Base-by-base conservation (phyloP, 2,797 vertebrate genomes). In the Urosaurus nigricauda region DNA sequence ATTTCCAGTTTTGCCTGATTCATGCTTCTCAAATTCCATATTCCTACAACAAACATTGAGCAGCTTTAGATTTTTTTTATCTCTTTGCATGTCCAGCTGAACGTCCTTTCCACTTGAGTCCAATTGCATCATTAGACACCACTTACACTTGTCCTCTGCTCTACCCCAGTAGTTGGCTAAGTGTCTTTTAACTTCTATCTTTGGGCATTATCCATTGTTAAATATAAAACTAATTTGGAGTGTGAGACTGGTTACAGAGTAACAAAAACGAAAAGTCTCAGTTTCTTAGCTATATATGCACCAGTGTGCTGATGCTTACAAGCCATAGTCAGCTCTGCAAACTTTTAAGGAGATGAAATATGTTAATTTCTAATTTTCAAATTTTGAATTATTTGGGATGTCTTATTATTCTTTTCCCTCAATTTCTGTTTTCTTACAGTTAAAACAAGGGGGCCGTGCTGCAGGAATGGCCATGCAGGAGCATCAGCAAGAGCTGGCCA, bases 401-500 rank as follows among this genome's bases (percentile, higher is more conserved):
- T 74, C 21, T 19, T 51, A 51, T 51, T 51, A 51, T 51, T 51
- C 1, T 13, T 71, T 83, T 81, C 71, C 90, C 2, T 85, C 3
- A 19, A n/a, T 19, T 89, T 35, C 79, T 19, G 43, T 79, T 56
- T 21, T 78, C 91, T 37, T 89, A 78, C 94, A 98, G 98, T 92
- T 98, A 86, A 98, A 98, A 95, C 98, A 99, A 95, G 98, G 98
- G 43, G 98, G 98, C 14, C 96, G 97, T 0, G 94, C 95, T 0
- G 95, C 96, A 0, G 96, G 97, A 2, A 74, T 88, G 71, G 95
- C 96, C 47, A 94, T 97, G 0, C 86, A 95, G 0, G 98, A 98
- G 80, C 98, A 98, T 73, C 98, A 98, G 91, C 98, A 99, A 91
- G 99, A 99, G 92, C 96, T 99, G 94, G 98, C 97, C 85, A 98